Conservation (phyloP, 30 jellyfish, hydroid and myxozoan species). For the Aurelia coerulea region DNA sequence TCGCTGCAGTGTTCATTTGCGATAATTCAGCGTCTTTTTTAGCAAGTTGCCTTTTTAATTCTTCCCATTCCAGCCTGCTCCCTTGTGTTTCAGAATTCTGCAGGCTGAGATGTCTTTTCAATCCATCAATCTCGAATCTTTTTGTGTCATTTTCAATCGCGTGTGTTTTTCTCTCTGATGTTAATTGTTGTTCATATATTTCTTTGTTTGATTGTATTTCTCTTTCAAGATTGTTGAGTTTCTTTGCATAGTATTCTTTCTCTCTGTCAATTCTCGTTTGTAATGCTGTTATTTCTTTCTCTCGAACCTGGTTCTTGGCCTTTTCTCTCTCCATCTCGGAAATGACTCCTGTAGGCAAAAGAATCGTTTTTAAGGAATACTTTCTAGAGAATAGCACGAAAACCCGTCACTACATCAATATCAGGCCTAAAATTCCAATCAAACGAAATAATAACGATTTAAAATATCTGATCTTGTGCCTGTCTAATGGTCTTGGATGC, state of each 20-base stretch:
- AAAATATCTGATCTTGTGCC: no score
- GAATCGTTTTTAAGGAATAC: background rate
- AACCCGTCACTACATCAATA: no score
- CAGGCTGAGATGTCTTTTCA: conserved; percentile 61
- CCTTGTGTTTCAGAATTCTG: conserved; percentile 60
- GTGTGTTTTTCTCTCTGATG: conserved; percentile 60
- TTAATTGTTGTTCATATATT: conserved; percentile 48
- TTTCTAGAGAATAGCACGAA: background rate
- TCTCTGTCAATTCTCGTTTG: conserved; percentile 61
- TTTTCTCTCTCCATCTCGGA: conserved; percentile 69
- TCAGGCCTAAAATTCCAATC: no score
- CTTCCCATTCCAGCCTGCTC: conserved; percentile 55
- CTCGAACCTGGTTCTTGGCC: conserved; percentile 23
- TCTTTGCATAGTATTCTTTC: conserved; percentile 42
- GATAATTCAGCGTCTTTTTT: conserved; percentile 46
- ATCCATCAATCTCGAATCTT: conserved; percentile 57
- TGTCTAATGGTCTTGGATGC: no score
- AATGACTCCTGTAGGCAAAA: conserved; percentile 27
- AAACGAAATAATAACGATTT: no score
- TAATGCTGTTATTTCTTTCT: conserved; percentile 49
- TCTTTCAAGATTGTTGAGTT: conserved; percentile 32
- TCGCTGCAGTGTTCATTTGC: conserved; percentile 9
- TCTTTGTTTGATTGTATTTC: conserved; percentile 41
- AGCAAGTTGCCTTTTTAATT: conserved; percentile 41
- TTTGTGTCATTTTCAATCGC: conserved; percentile 70